Base-by-base conservation (phyloP, 2,888 invertebrate species). In the Ceriagrion tenellum region DNA sequence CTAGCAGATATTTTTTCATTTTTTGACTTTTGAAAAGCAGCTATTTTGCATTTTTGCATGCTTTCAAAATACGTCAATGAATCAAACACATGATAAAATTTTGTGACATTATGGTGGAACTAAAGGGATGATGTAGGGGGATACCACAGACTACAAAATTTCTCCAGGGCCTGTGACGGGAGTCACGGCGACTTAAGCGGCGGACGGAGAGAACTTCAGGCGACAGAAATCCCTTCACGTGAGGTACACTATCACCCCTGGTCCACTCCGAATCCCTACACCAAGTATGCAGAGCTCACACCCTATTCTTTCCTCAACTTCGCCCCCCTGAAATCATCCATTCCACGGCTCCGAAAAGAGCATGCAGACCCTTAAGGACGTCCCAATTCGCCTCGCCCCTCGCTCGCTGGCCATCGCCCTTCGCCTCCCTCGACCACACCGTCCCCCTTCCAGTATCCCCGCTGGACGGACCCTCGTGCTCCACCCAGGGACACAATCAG, bases 261-360 rank as follows among this genome's bases (percentile, higher is more conserved):
- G 3, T 13, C 30, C 81, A 35, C 13, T 18, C 35, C 81, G 16
- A 26, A 69, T 81, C 81, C 81, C 30, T 81, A 4, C 81, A 81
- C 12, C 69, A 23, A 18, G 10, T 8, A 69, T 26, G 69, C 30
- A 35, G 35, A 81, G 18, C 35, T 81, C 30, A 81, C 69, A 12
- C 30, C 81, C 35, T 35, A 13, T 35, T 26, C 81, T 13, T 13
- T 47, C 47, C 47, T 47, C 47, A 47, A 47, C 47, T 35, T 81
- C 18, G 18, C 35, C 35, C n/a, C 81, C 18, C 8, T 6, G 81
- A 35, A 35, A 81, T 81, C 81, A 81, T 81, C 81, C 30, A 10
- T 81, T 81, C 35, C 8, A 47, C 35, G 81, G 35, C 35, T 81
- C 81, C 81, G 81, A 81, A 81, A 81, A 81, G 81, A 81, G 81